phyloP scores from a whole-genome alignment of 2,797 vertebrate species.

The Natrix natrix region DNA sequence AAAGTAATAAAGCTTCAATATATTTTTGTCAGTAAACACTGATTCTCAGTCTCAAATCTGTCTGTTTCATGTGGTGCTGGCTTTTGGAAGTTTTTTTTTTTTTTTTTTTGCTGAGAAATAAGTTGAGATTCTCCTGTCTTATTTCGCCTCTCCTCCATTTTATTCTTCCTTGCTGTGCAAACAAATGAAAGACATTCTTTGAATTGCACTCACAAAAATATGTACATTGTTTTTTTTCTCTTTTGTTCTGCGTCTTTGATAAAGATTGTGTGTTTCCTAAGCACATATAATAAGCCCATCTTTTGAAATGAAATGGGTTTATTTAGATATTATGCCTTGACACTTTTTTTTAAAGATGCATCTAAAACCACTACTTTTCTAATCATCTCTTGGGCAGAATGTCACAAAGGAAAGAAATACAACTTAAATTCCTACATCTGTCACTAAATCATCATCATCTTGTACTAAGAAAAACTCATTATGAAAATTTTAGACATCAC shows the following conservation, averaged over 20 bases:
- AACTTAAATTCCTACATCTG: neutral
- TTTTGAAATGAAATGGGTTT: neutral
- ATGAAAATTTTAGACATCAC: neutral
- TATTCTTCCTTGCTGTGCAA: neutral
- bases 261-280: neutral
- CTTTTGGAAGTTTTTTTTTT: slow-evolving; percentile 35
- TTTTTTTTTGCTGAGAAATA: slow-evolving; percentile 5
- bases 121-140: slow-evolving; percentile 17
- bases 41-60: slow-evolving; percentile 33
- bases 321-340: neutral
- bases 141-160: neutral
- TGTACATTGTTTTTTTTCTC: neutral
- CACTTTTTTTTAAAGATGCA: neutral
- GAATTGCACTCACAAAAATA: neutral
- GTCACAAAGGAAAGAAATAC: neutral
- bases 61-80: slow-evolving; percentile 38
- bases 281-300: neutral
- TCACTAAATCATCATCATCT: too few relatives aligned
- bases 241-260: slow-evolving; percentile 3
- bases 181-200: neutral
- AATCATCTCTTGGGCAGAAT: neutral
- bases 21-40: slow-evolving; percentile 35
- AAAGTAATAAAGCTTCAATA: slow-evolving; percentile 14
- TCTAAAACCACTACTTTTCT: neutral
- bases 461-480: neutral